Evolutionary conservation across 2,888 invertebrate genomes (phyloP), one percentile per base, ranked within the genome.

Genomic region (Ormyrus labotus): DNA sequence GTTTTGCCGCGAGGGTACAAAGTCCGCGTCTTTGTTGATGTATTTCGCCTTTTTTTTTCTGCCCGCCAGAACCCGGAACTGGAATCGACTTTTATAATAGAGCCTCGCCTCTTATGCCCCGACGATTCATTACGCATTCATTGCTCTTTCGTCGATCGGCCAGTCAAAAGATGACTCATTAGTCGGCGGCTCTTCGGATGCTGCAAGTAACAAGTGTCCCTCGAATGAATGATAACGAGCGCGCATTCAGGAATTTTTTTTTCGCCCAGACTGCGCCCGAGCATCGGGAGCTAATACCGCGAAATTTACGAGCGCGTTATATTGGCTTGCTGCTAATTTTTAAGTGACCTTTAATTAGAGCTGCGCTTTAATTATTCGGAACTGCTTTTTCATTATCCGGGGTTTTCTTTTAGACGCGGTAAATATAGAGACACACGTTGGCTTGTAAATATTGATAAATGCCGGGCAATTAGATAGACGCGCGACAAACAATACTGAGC

Each of bases 1-100:
- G 68, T 68, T 55, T 67, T 34, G 67, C 6, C 53, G n/a, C 48
- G 70, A 11, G 19, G 50, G 74, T 65, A 50, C 73, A 64, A 73
- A 70, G 60, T 70, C 13, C 60, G 58, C 10, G 57, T 60, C 50
- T 50, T 70, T 51, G 50, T 11, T 70, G 19, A 50, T 51, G n/a
- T 58, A 57, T 69, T 19, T 19, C 58, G 60, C 19, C 1, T 19
- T 19, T 1, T 19, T 19, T 19, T 19, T 19, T 19, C 19, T 19
- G 19, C 19, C 19, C 19, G 19, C 10, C 19, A 19, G 19, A 19
- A 19, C 19, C 19, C 19, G 57, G 1, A 68, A 68, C 7, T 55
- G 13, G 7, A 68, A 61, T 71, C 51, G 34, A 3, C 50, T 60
- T 60, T 8, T 55, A 55, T 69, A 47, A 69, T 34, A 5, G 2